Conservation (phyloP, 2,113 vertebrate genomes). For the Upupa epops region DNA sequence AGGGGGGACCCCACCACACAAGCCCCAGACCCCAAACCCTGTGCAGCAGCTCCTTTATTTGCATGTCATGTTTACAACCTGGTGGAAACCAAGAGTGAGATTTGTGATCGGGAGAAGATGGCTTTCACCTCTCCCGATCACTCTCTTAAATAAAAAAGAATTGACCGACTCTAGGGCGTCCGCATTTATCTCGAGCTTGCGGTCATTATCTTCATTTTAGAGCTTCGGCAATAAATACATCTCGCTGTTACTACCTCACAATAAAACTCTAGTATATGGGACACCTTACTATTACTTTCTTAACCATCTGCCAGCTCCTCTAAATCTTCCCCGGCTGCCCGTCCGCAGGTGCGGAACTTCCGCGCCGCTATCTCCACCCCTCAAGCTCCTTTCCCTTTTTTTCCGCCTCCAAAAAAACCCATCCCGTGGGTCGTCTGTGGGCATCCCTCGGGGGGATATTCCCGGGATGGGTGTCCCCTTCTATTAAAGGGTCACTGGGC, state of each 20-base stretch:
- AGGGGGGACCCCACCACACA: background rate
- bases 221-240: constrained; percentile 73
- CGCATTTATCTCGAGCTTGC: constrained; percentile 76
- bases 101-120: constrained; percentile 55
- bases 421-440: background rate
- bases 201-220: constrained; percentile 77
- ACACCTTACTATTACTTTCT: constrained; percentile 76
- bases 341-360: constrained; percentile 61
- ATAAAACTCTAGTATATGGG: constrained; percentile 73
- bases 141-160: constrained; percentile 76
- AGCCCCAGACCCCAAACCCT: constrained; percentile 3
- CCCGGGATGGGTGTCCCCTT: accelerated
- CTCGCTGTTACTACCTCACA: constrained; percentile 67
- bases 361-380: background rate
- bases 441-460: background rate
- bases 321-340: constrained; percentile 65
- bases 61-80: constrained; percentile 73
- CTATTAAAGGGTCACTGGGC: no score
- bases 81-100: constrained; percentile 73
- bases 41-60: constrained; percentile 61
- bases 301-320: constrained; percentile 67
- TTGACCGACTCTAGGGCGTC: constrained; percentile 65
- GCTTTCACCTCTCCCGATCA: constrained; percentile 66
- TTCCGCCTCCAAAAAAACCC: background rate
- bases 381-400: background rate